Evolutionary conservation across 2,888 invertebrate genomes (phyloP), one percentile per base, ranked within the genome.

Genomic region (Sepioteuthis lessoniana): DNA sequence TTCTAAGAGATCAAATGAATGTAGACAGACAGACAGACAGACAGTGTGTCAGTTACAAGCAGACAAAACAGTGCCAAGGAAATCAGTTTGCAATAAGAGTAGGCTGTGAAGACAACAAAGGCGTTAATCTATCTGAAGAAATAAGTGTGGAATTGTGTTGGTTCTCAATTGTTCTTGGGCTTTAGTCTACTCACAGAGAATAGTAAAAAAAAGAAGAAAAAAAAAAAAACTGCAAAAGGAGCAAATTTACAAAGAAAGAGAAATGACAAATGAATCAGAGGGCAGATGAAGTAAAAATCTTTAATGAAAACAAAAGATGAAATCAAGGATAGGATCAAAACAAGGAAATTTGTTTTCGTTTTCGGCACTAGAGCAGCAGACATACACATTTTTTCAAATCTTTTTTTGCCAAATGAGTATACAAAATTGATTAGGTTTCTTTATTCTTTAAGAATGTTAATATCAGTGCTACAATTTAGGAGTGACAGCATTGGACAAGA

Each of bases 91-190:
- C 76, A 76, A 76, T n/a, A 76, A 7, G 8, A 76, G 76, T 76
- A 76, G 76, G n/a, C 55, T 55, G 55, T 25, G 55, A 76, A 76
- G 76, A 76, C 13, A 76, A 76, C 76, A 76, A 76, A 76, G n/a
- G 76, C n/a, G n/a, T 35, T 76, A 76, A 76, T 76, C n/a, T 76
- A 76, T n/a, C 76, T 76, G 76, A n/a, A 76, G 76, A 76, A 76
- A 76, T 76, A 76, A 76, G n/a, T 76, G 76, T 35, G 10, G n/a
- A 76, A 76, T 76, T 76, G n/a, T 76, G 76, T 25, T 76, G n/a
- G 76, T 4, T 76, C n/a, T 76, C 76, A 76, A 76, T 76, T 76
- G 76, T 76, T 76, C 76, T 76, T 76, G 3, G 16, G 76, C n/a
- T 76, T 35, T 76, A 76, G 76, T 76, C 76, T 76, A 76, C 76